These are phyloP conservation scores for Caenorhabditis latens DNA, from an alignment of 1,140 invertebrate species.

Conservation along the genomic window DNA sequence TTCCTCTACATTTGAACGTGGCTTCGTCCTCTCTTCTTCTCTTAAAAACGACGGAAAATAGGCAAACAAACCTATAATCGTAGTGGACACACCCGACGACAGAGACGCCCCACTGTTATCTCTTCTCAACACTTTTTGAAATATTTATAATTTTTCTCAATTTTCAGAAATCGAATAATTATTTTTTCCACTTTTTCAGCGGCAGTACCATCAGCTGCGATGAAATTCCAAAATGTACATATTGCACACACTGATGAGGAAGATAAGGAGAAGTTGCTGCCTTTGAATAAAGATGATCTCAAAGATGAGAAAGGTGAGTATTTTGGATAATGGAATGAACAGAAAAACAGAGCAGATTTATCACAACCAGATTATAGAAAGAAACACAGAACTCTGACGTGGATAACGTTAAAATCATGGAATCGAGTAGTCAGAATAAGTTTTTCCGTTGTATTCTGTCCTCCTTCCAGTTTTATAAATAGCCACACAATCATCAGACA, in stretches of 20 bases:
- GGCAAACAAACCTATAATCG: slow-evolving; percentile 12
- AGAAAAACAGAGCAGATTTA: neutral
- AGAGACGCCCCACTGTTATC: neutral
- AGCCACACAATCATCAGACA: neutral
- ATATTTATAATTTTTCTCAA: neutral
- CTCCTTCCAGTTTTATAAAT: slow-evolving; percentile 7
- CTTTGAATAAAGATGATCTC: neutral
- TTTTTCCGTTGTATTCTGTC: neutral
- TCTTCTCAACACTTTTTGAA: neutral
- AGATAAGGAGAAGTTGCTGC: slow-evolving; percentile 40
- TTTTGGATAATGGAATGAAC: neutral
- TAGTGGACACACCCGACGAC: neutral
- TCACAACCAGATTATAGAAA: too few species aligned
- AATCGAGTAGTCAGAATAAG: neutral
- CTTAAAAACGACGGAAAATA: too few species aligned
- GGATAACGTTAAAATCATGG: neutral
- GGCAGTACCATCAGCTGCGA: neutral
- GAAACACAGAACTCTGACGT: too few species aligned
- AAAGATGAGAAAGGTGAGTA: neutral
- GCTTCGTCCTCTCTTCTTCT: neutral
- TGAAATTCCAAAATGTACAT: slow-evolving; percentile 51
- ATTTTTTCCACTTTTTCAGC: neutral
- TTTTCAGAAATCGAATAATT: too few species aligned
- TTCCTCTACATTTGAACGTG: neutral
- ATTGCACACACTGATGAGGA: neutral